Evolutionary conservation across 2,113 vertebrate species (phyloP).

Genomic region (Ptilonorhynchus violaceus): DNA sequence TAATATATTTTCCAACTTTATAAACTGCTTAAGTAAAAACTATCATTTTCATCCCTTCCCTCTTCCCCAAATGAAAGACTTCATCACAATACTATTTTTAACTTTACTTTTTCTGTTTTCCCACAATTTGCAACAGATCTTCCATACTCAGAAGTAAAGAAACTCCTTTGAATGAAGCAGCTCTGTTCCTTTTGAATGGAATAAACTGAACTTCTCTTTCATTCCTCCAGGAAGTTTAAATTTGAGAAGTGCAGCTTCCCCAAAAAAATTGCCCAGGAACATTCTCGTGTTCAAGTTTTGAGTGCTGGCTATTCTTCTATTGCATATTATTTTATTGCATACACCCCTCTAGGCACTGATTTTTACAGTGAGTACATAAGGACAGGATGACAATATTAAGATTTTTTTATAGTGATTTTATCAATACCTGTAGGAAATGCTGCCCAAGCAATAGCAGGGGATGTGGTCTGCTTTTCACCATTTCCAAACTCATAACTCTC

Average conservation of each 20-base stretch:
- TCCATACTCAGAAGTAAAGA: neutral
- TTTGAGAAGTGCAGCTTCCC: neutral
- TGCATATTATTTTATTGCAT: neutral
- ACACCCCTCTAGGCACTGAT: neutral
- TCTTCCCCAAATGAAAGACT: neutral
- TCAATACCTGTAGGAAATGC: slow-evolving; percentile 77
- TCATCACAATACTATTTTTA: neutral
- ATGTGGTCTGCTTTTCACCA: slow-evolving; percentile 68
- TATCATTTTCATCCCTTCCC: neutral
- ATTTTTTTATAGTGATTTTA: neutral
- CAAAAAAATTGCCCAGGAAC: neutral
- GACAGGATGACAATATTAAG: neutral
- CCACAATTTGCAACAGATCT: neutral
- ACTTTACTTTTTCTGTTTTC: neutral
- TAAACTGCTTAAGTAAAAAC: neutral
- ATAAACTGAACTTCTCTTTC: neutral
- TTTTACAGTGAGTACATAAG: neutral
- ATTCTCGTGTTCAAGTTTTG: neutral
- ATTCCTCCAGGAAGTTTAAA: neutral
- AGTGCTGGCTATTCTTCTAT: neutral
- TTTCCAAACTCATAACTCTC: slow-evolving; percentile 74
- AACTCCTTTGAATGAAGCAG: neutral
- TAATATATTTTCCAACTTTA: neutral
- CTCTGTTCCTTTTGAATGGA: neutral
- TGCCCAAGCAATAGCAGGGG: slow-evolving; percentile 81